Percentiles rank a stretch among this genome's conserved stretches.
These are phyloP conservation scores for Peucedramus taeniatus DNA, from an alignment of 2,113 vertebrate genomes.

Conservation along the genomic window DNA sequence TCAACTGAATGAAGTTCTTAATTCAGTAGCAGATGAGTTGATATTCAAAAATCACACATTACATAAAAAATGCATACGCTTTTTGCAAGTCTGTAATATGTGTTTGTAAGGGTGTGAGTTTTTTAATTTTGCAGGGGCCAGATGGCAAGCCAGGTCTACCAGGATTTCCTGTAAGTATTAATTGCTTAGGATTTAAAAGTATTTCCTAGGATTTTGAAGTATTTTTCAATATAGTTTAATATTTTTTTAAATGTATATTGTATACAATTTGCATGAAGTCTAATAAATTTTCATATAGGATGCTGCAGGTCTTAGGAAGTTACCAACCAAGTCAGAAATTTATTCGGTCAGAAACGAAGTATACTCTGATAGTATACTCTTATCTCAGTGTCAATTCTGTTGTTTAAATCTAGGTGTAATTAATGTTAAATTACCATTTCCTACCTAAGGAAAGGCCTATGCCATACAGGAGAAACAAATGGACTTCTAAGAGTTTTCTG, in stretches of 20 bases:
- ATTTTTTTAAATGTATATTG: not conserved
- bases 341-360: rapidly evolving
- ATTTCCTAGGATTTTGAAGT: not conserved
- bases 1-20: not conserved
- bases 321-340: not conserved
- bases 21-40: not conserved
- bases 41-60: not conserved
- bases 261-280: not conserved
- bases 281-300: not conserved
- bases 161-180: constrained; percentile 86
- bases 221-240: not conserved
- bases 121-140: constrained; percentile 77
- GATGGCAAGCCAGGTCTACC: constrained; percentile 84
- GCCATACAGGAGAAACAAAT: not conserved
- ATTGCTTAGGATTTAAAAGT: not conserved
- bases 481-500: not conserved
- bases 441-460: not conserved
- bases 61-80: not conserved
- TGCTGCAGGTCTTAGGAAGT: not conserved
- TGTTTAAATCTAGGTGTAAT: not conserved
- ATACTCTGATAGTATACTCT: not conserved
- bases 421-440: not conserved
- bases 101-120: not conserved
- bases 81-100: not conserved
- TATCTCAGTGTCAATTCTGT: not conserved